These are phyloP conservation scores for Neomorphus geoffroyi DNA, from an alignment of 2,797 vertebrate species.

Conservation along the genomic window DNA sequence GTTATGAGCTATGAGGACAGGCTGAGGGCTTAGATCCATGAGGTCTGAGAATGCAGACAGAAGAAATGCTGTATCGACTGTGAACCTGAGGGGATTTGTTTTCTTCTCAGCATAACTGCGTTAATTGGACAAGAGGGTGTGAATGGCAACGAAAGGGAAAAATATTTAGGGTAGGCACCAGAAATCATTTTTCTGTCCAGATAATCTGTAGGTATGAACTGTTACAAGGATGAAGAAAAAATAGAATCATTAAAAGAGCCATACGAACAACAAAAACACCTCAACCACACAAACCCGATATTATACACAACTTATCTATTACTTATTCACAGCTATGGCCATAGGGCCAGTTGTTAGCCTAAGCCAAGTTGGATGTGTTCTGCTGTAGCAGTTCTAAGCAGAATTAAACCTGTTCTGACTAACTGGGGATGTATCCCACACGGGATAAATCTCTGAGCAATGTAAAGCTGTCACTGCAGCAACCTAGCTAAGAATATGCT, in stretches of 20 bases:
- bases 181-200: not conserved
- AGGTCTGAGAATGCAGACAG: slow-evolving; percentile 10
- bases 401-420: slow-evolving; percentile 24
- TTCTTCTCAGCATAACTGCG: slow-evolving; percentile 3
- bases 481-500: slow-evolving; percentile 21
- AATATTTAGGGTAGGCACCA: not conserved
- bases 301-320: not conserved
- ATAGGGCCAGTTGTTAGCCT: not conserved
- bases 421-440: slow-evolving; percentile 13
- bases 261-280: not conserved
- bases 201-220: not conserved
- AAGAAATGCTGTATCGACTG: slow-evolving; percentile 36
- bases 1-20: slow-evolving; percentile 65
- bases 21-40: slow-evolving; percentile 43
- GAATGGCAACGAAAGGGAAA: slow-evolving; percentile 48
- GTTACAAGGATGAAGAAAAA: not conserved
- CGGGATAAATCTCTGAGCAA: slow-evolving; percentile 6
- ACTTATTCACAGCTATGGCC: slow-evolving; percentile 4
- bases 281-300: not conserved
- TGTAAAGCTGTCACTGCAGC: slow-evolving; percentile 22
- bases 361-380: not conserved
- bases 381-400: slow-evolving; percentile 11
- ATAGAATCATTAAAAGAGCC: not conserved
- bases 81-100: not conserved
- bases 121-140: slow-evolving; percentile 55